Percentiles rank a stretch among this genome's conserved stretches.
phyloP scores from a whole-genome alignment of 2,888 invertebrate species.

The Rhabditophanes sp. region DNA sequence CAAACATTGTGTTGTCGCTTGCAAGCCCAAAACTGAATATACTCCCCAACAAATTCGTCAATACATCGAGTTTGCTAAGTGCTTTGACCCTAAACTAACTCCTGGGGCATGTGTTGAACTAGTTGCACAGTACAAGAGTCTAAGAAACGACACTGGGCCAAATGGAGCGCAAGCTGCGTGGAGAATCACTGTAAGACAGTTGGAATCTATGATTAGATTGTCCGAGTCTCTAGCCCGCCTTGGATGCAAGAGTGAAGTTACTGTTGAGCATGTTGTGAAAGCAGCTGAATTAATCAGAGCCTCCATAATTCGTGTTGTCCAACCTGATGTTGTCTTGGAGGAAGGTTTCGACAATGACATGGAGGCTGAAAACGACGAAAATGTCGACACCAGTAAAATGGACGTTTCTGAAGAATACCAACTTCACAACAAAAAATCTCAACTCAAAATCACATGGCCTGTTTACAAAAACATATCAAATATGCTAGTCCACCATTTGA shows the following conservation, averaged over 20 bases:
- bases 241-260: constrained; percentile 75
- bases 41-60: constrained; percentile 71
- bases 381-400: constrained; percentile 7
- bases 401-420: not conserved
- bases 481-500: constrained; percentile 73
- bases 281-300: constrained; percentile 77
- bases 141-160: constrained; percentile 60
- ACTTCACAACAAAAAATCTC: constrained; percentile 15
- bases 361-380: constrained; percentile 2
- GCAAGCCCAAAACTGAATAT: constrained; percentile 68
- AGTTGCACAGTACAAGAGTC: constrained; percentile 69
- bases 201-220: constrained; percentile 83
- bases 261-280: constrained; percentile 72
- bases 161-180: constrained; percentile 7
- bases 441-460: constrained; percentile 62
- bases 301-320: constrained; percentile 54
- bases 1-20: constrained; percentile 52
- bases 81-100: constrained; percentile 73
- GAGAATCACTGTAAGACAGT: constrained; percentile 82
- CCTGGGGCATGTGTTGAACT: constrained; percentile 66
- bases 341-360: constrained; percentile 5
- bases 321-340: too few species aligned
- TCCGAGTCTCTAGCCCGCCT: constrained; percentile 90
- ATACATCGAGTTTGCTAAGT: constrained; percentile 87
- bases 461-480: constrained; percentile 82